A percentile compares a stretch with the other conserved stretches of the same genome.
phyloP scores from a whole-genome alignment of 1,140 invertebrate genomes.

The Apis cerana region DNA sequence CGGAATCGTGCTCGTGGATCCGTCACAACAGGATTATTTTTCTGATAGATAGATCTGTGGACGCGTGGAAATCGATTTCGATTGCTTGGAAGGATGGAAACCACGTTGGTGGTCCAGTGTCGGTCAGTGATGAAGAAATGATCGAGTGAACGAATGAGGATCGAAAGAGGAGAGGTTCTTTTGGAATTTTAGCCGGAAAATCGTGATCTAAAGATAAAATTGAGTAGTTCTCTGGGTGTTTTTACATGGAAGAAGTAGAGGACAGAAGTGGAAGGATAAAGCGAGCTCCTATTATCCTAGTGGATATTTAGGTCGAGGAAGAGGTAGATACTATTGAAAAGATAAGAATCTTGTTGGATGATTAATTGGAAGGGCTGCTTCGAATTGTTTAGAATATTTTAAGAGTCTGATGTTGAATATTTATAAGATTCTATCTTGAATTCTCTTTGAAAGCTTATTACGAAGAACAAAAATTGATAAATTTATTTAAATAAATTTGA shows the following conservation, averaged over 20 bases:
- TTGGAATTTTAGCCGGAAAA: conserved; percentile 15
- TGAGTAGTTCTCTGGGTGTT: not conserved
- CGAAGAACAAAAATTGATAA: too few species aligned
- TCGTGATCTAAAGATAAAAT: conserved; percentile 7
- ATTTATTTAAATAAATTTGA: too few species aligned
- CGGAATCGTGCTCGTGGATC: conserved; percentile 25
- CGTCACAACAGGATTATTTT: conserved; percentile 21
- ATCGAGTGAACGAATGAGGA: not conserved
- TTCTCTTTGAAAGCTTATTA: too few species aligned
- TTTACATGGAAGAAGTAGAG: not conserved
- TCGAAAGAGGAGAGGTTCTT: not conserved
- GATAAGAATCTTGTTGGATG: not conserved
- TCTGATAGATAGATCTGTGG: conserved; percentile 37
- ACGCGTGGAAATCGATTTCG: conserved; percentile 48
- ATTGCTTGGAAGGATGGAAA: not conserved
- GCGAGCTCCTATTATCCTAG: not conserved
- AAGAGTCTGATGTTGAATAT: not conserved
- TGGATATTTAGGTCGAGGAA: not conserved
- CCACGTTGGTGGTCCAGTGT: conserved; percentile 38
- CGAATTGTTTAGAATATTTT: not conserved
- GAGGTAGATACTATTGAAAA: too few species aligned
- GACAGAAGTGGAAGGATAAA: not conserved
- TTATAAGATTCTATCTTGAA: too few species aligned
- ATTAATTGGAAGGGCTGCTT: not conserved
- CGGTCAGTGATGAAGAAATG: conserved; percentile 13